Evolutionary conservation across 2,113 vertebrate species (phyloP), one percentile per base, ranked within the genome.

Genomic region (Sardina pilchardus): DNA sequence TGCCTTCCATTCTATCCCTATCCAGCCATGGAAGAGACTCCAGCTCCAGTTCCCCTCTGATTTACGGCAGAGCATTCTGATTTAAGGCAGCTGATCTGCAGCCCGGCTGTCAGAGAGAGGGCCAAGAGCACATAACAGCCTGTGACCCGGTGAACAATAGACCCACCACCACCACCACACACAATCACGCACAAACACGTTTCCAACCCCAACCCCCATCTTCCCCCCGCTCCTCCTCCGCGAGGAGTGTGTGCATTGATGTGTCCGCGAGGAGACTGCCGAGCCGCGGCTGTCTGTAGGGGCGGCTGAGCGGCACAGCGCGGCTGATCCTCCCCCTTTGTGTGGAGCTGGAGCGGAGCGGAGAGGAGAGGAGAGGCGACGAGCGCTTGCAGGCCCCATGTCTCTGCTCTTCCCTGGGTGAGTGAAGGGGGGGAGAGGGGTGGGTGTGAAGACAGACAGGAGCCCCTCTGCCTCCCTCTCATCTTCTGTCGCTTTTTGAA

Each of bases 91-190:
- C 91, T 90, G 92, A 86, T 91, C 86, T 87, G 89, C 86, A 71
- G 82, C 59, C 86, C 84, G 47, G 81, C 86, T 84, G 93, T 91
- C 88, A 89, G 81, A 85, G 17, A 56, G 12, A 30, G 71, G 14
- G 87, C 47, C 48, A 88, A 59, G 82, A 90, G 83, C 81, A 71
- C 87, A 84, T 78, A 17, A 78, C 71, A 82, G 87, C 86, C 30
- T 30, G 82, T 89, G 39, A 87, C 86, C 86, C 44, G 82, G 45
- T 63, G 82, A 92, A 94, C 94, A 94, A 95, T 90, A 91, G 92
- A 91, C 91, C 90, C 90, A 89, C 91, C 89, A 4, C n/a, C 89
- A 4, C n/a, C n/a, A 78, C 67, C 91, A 50, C 88, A 67, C 53
- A 86, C 83, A 17, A 36, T 45, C 45, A 43, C 63, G 21, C 83